Evolutionary conservation across 2,797 vertebrate genomes (phyloP).

Genomic region (Gymnothorax reevesii): DNA sequence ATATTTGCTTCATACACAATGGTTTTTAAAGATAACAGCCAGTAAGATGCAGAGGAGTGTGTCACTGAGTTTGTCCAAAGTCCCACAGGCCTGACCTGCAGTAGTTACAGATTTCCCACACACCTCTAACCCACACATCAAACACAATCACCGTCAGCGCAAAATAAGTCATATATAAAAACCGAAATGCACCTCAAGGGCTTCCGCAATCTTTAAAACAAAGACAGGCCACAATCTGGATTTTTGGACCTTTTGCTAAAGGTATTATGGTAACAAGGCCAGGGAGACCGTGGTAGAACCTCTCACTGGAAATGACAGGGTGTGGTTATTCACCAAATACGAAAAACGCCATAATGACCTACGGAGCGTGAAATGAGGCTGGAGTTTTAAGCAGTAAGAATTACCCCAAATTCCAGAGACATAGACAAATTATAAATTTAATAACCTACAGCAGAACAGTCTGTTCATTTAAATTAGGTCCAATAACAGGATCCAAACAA

Average conservation of each 20-base stretch:
- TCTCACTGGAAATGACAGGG: neutral
- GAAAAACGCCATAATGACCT: neutral
- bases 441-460: neutral
- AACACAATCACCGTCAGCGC: no score
- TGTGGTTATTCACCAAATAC: neutral
- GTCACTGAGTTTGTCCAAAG: neutral
- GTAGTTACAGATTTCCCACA: no score
- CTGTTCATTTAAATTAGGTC: neutral
- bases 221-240: slow-evolving; percentile 26
- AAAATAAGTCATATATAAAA: neutral
- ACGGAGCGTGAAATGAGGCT: neutral
- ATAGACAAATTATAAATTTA: neutral
- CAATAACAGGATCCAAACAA: neutral
- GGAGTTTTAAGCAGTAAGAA: neutral
- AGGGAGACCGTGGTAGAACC: neutral
- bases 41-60: neutral
- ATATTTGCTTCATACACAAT: neutral
- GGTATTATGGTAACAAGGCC: neutral
- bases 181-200: neutral
- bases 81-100: neutral
- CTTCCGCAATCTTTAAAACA: slow-evolving; percentile 11
- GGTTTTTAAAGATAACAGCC: neutral
- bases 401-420: neutral
- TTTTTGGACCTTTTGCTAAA: neutral
- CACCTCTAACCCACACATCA: no score